A percentile compares a stretch with the other conserved stretches of the same genome.
phyloP scores from a whole-genome alignment of 2,888 invertebrate genomes.

The Phalera bucephala region DNA sequence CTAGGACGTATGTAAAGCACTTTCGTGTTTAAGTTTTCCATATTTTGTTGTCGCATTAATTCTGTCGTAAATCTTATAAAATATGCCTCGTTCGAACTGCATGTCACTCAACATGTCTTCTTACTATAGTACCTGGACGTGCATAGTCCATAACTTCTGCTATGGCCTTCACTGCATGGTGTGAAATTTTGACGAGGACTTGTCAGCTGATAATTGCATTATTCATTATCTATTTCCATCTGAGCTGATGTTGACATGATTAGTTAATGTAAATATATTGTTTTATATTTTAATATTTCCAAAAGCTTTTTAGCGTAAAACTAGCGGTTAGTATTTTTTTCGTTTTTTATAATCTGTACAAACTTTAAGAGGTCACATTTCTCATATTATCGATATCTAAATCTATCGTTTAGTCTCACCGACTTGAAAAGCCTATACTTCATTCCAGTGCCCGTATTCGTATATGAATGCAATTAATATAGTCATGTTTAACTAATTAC shows the following conservation, averaged over 20 bases:
- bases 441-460: conserved; percentile 28
- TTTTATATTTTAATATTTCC: too few relatives aligned
- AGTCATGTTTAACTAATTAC: conserved; percentile 18
- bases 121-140: conserved; percentile 16
- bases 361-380: conserved; percentile 23
- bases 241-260: too few relatives aligned
- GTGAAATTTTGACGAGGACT: conserved; percentile 4
- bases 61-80: conserved; percentile 17
- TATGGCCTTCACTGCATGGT: conserved; percentile 14
- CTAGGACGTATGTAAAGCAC: too few relatives aligned
- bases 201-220: neutral
- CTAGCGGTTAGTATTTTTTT: conserved; percentile 6
- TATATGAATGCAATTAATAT: conserved; percentile 29
- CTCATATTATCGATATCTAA: conserved; percentile 15
- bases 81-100: conserved; percentile 28
- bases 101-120: conserved; percentile 26
- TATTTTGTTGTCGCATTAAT: conserved; percentile 22
- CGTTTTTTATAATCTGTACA: conserved; percentile 9
- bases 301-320: neutral
- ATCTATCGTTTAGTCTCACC: conserved; percentile 19
- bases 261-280: too few relatives aligned
- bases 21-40: too few relatives aligned
- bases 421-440: conserved; percentile 20
- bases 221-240: neutral
- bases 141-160: neutral